Conservation (phyloP, 2,888 invertebrate species). For the Leptinotarsa haldemani region DNA sequence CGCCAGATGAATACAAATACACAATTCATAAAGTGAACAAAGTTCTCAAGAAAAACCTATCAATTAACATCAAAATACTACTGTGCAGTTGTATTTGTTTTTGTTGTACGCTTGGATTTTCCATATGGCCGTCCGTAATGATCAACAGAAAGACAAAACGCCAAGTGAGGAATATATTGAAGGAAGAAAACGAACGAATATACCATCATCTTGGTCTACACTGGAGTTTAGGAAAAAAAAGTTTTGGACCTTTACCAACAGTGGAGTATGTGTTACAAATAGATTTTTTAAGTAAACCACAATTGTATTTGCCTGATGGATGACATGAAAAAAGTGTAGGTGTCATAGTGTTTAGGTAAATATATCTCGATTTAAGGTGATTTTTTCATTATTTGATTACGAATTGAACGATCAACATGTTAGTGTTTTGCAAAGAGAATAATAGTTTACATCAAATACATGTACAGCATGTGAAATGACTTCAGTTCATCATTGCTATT, state of each 20-base stretch:
- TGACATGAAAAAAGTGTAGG: slow-evolving; percentile 6
- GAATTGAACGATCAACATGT: too few relatives aligned
- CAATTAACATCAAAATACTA: slow-evolving; percentile 49
- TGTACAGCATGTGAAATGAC: too few relatives aligned
- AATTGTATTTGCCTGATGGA: slow-evolving; percentile 42
- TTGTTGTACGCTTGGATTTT: slow-evolving; percentile 55
- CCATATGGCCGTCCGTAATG: slow-evolving; percentile 51
- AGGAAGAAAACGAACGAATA: slow-evolving; percentile 53
- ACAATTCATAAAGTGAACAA: slow-evolving; percentile 53
- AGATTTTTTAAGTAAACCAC: slow-evolving; percentile 49
- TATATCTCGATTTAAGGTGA: slow-evolving; percentile 11
- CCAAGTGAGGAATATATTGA: slow-evolving; percentile 46
- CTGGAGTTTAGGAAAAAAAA: slow-evolving; percentile 51
- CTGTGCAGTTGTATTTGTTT: slow-evolving; percentile 52
- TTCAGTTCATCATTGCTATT: too few relatives aligned
- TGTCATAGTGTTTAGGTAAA: slow-evolving; percentile 8
- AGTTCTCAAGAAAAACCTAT: slow-evolving; percentile 44
- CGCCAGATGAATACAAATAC: slow-evolving; percentile 55
- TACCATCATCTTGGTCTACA: slow-evolving; percentile 54
- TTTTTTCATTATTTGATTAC: not conserved
- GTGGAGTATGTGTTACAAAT: slow-evolving; percentile 55
- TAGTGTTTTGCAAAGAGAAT: too few relatives aligned
- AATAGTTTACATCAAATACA: too few relatives aligned
- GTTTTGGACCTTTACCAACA: slow-evolving; percentile 45
- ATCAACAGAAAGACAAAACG: slow-evolving; percentile 49